Conservation (phyloP, 2,113 vertebrate species). For the Nycticorax nycticorax region DNA sequence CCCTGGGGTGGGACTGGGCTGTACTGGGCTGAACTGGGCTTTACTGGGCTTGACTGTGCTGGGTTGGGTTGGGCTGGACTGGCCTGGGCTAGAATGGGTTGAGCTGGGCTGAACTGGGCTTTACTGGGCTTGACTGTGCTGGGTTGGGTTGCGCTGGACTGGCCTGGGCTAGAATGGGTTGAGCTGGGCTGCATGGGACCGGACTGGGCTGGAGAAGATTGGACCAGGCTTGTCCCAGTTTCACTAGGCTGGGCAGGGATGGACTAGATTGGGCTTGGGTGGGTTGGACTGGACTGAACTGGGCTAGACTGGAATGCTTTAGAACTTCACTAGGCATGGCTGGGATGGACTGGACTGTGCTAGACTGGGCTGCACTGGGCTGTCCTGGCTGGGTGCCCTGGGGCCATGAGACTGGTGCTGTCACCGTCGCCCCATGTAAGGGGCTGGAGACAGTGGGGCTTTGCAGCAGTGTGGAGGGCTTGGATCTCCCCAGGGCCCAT, state of each 20-base stretch:
- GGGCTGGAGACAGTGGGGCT: background rate
- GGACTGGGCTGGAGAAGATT: background rate
- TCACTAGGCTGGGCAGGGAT: no score
- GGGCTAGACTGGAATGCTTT: background rate
- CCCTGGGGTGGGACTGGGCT: background rate
- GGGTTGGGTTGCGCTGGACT: background rate
- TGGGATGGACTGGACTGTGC: background rate
- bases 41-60: background rate
- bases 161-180: background rate
- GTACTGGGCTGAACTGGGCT: background rate
- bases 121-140: background rate
- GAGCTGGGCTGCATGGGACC: background rate
- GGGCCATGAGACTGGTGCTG: background rate
- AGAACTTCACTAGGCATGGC: background rate
- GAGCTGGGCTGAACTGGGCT: background rate
- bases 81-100: background rate
- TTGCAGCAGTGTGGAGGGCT: background rate
- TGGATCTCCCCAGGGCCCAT: background rate
- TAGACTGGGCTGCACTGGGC: background rate
- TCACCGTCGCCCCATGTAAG: accelerated
- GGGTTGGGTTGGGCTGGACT: background rate
- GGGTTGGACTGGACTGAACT: background rate
- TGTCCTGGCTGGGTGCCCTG: background rate
- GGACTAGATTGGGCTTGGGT: background rate
- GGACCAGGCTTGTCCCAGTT: background rate